Base-by-base conservation (phyloP, 2,113 vertebrate species). In the Pseudorectes ferrugineus region DNA sequence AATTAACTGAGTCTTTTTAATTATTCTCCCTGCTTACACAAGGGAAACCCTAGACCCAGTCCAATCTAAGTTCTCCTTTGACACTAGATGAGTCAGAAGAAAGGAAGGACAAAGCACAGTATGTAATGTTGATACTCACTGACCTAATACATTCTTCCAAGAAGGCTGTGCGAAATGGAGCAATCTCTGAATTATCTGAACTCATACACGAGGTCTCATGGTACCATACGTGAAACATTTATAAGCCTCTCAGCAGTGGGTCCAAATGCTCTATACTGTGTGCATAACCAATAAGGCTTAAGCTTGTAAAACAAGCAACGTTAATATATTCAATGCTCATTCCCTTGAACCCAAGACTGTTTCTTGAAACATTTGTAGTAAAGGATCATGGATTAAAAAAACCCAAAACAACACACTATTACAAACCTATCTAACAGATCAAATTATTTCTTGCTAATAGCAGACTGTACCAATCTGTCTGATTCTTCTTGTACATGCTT, bases 1-100 rank as follows among this genome's bases (percentile, higher is more conserved):
- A 88, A 96, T 97, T 95, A 97, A 89, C 95, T 91, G 54, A 88
- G 87, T 33, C 74, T 82, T 86, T 58, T 94, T 82, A 95, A 95
- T 95, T 95, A 92, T 85, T 88, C 85, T 92, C 31, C 13, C 59
- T 89, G 89, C 92, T 96, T 97, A 96, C 93, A 95, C 89, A 82
- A 68, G 94, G 94, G 92, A 96, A 96, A 89, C 31, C 42, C 87
- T 89, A 96, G 38, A 91, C 92, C 42, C 92, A 97, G 85, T 88
- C 74, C 89, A 96, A 91, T 96, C 92, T 92, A 88, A 79, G 67
- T n/a, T 95, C 78, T 94, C 74, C 81, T 96, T 89, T 91, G 94
- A 76, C 54, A 95, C n/a, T 0, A 80, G 33, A 96, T 88, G 87
- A 95, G 78, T 92, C 92, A 94, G 87, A 92, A 92, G 74, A 58